These are phyloP conservation scores for Cheilosia vernalis DNA, from an alignment of 2,888 invertebrate genomes.

Conservation along the genomic window DNA sequence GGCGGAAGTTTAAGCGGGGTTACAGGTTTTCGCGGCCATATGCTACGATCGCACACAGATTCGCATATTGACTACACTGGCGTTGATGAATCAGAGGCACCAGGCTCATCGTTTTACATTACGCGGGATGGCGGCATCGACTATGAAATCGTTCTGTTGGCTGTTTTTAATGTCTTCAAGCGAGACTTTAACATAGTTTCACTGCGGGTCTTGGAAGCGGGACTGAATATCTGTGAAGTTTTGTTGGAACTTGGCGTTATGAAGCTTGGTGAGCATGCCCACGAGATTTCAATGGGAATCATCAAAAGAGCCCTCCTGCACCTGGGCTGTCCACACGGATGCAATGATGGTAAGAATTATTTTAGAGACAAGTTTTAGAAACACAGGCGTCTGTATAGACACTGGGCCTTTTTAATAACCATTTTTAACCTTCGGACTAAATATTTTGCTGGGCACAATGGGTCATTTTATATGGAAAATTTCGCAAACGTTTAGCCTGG, in stretches of 20 bases:
- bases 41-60: constrained; percentile 94
- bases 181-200: constrained; percentile 93
- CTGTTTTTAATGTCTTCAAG: constrained; percentile 93
- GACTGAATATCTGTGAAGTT: constrained; percentile 95
- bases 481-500: too few species aligned
- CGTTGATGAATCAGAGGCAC: constrained; percentile 94
- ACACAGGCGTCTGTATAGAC: too few species aligned
- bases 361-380: too few species aligned
- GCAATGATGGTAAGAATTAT: constrained; percentile 87
- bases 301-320: constrained; percentile 87
- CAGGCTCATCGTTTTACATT: constrained; percentile 95
- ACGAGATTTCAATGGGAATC: constrained; percentile 83
- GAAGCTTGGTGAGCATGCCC: constrained; percentile 84
- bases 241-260: constrained; percentile 95
- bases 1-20: constrained; percentile 79
- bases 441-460: too few species aligned
- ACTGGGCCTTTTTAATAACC: too few species aligned
- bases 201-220: constrained; percentile 94
- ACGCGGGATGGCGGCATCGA: constrained; percentile 97
- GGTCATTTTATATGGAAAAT: too few species aligned
- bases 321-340: constrained; percentile 97
- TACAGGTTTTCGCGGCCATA: constrained; percentile 84
- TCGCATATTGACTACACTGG: constrained; percentile 95
- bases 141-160: constrained; percentile 92
- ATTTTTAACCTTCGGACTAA: too few species aligned